Evolutionary conservation across 2,888 invertebrate genomes (phyloP).

Genomic region (Pasiphila rectangulata): DNA sequence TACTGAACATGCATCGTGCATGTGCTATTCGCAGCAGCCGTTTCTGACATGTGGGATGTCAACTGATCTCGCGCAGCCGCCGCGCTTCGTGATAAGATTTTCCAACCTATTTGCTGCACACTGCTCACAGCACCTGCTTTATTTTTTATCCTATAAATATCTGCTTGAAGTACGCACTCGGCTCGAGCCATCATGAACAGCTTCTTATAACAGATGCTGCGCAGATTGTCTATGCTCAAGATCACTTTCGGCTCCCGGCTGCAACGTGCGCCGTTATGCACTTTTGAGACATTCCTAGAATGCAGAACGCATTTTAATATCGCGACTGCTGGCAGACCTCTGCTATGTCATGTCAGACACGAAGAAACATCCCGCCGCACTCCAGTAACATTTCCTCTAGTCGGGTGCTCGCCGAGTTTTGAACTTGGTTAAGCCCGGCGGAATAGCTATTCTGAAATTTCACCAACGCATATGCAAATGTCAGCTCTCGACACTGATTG

Average conservation of each 20-base stretch:
- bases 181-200: conserved; percentile 51
- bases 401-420: conserved; percentile 67
- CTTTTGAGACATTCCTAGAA: conserved; percentile 39
- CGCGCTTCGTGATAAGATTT: conserved; percentile 48
- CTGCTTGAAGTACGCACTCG: conserved; percentile 52
- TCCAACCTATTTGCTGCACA: conserved; percentile 55
- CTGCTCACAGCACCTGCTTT: conserved; percentile 53
- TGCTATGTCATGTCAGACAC: conserved; percentile 50
- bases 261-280: conserved; percentile 45
- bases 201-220: conserved; percentile 54
- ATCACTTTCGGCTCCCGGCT: conserved; percentile 44
- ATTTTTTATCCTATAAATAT: conserved; percentile 51
- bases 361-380: conserved; percentile 56
- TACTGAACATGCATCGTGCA: conserved; percentile 19
- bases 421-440: conserved; percentile 73
- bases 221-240: conserved; percentile 54
- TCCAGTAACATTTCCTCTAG: conserved; percentile 59
- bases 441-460: conserved; percentile 76
- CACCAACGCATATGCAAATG: conserved; percentile 78
- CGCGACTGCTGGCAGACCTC: conserved; percentile 43
- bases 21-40: conserved; percentile 42
- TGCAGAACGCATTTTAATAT: conserved; percentile 52
- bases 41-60: conserved; percentile 59
- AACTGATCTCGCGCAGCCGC: conserved; percentile 42
- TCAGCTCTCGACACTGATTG: conserved; percentile 79